phyloP scores from a whole-genome alignment of 2,113 vertebrate genomes.

The Emberiza fucata region DNA sequence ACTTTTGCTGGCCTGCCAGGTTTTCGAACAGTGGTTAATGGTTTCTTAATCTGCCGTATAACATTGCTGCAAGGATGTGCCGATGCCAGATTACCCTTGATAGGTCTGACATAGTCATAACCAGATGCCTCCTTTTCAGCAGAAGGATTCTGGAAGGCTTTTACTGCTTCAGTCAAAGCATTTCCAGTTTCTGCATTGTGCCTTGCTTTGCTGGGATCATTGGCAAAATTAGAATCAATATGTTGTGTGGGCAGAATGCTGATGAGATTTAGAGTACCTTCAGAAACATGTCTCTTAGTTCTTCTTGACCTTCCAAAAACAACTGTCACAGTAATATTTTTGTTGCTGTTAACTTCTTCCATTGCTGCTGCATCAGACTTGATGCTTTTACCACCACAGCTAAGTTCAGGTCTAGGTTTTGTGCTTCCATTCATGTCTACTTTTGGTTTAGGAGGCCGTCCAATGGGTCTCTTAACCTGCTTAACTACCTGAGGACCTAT shows the following conservation, averaged over 20 bases:
- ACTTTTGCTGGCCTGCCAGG: slow-evolving; percentile 92
- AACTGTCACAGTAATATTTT: slow-evolving; percentile 90
- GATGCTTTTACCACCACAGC: slow-evolving; percentile 18
- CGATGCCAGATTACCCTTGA: slow-evolving; percentile 73
- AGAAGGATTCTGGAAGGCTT: slow-evolving; percentile 48
- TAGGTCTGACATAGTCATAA: slow-evolving; percentile 76
- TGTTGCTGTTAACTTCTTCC: slow-evolving; percentile 74
- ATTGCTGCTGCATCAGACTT: slow-evolving; percentile 17
- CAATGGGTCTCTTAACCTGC: slow-evolving; percentile 88
- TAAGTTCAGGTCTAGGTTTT: slow-evolving; percentile 31
- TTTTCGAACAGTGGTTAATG: slow-evolving; percentile 77
- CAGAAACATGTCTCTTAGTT: slow-evolving; percentile 86
- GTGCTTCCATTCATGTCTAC: slow-evolving; percentile 27
- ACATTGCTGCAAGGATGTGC: slow-evolving; percentile 77
- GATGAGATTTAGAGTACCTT: slow-evolving; percentile 72
- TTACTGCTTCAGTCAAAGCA: slow-evolving; percentile 47
- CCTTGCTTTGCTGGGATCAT: slow-evolving; percentile 32
- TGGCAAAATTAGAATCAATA: slow-evolving; percentile 25
- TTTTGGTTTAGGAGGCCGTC: slow-evolving; percentile 88
- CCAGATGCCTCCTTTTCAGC: slow-evolving; percentile 47
- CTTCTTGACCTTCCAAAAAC: slow-evolving; percentile 91
- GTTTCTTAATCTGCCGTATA: slow-evolving; percentile 75
- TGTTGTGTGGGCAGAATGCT: slow-evolving; percentile 56
- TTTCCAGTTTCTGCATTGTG: slow-evolving; percentile 46
- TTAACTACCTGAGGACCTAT: slow-evolving; percentile 86